Percentiles rank a stretch among this genome's conserved stretches.
phyloP scores from a whole-genome alignment of 2,797 vertebrate species.

The Sparus aurata region DNA sequence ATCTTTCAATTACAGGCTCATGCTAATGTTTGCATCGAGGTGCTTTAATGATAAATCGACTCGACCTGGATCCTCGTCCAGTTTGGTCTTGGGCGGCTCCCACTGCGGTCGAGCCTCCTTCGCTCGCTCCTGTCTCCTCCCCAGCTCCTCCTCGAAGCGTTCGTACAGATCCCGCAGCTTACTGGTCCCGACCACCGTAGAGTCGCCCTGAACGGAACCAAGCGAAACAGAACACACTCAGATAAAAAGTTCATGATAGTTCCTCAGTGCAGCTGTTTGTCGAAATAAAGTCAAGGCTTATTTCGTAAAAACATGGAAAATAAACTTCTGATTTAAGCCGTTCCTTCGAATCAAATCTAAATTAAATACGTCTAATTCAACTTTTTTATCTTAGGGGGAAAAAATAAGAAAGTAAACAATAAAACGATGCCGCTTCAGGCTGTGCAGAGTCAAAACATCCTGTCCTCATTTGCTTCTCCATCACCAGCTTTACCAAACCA shows the following conservation, averaged over 20 bases:
- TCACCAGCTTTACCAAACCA: too few species aligned
- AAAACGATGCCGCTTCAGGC: too few species aligned
- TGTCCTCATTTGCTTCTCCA: too few species aligned
- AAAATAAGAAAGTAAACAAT: too few species aligned
- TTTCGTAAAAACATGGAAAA: too few species aligned
- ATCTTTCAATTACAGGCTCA: background rate
- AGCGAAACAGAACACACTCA: background rate
- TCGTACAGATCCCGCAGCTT: constrained; percentile 92
- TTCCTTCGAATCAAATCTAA: too few species aligned
- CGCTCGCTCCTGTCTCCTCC: constrained; percentile 90
- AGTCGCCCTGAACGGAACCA: constrained; percentile 89
- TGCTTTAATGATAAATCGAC: background rate
- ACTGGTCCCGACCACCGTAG: constrained; percentile 97
- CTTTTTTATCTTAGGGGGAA: too few species aligned
- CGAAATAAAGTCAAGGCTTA: too few species aligned
- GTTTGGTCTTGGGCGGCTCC: constrained; percentile 97
- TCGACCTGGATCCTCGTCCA: constrained; percentile 94
- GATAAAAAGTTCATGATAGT: background rate
- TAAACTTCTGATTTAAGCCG: too few species aligned
- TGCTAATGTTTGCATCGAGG: background rate
- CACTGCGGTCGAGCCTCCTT: constrained; percentile 92
- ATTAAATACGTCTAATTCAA: too few species aligned
- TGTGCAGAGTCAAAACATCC: too few species aligned
- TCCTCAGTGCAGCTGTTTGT: background rate
- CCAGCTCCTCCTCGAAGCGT: constrained; percentile 95